phyloP scores from a whole-genome alignment of 2,113 vertebrate genomes.

The Burhinus oedicnemus region DNA sequence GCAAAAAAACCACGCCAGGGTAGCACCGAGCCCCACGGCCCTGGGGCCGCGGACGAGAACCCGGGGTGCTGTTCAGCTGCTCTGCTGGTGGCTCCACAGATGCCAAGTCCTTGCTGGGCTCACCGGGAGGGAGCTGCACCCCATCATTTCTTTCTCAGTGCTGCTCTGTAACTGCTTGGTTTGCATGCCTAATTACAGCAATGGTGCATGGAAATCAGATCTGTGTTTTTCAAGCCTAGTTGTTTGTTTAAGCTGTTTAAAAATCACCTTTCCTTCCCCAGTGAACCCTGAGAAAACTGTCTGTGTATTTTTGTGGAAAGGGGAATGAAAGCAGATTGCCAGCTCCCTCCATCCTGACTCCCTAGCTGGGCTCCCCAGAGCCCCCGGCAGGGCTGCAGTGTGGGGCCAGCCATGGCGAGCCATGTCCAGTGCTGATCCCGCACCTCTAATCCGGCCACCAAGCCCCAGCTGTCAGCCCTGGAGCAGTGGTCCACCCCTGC shows the following conservation, averaged over 20 bases:
- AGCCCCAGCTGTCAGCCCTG: background rate
- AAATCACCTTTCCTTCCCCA: background rate
- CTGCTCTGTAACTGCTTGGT: background rate
- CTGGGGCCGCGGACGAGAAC: background rate
- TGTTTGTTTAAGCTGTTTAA: conserved; percentile 16
- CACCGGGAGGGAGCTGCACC: fast-evolving
- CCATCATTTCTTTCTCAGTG: background rate
- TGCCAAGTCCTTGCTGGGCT: fast-evolving
- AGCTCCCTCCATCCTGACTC: background rate
- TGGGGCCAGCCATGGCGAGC: background rate
- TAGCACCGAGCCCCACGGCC: background rate
- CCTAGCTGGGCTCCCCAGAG: fast-evolving
- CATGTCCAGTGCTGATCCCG: fast-evolving
- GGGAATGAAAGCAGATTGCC: background rate
- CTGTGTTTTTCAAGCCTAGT: background rate
- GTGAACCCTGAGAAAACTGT: background rate
- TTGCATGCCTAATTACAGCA: background rate
- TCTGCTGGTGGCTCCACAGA: fast-evolving
- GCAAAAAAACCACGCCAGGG: background rate
- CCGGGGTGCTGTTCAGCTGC: background rate
- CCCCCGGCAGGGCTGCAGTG: fast-evolving
- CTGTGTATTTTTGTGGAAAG: background rate
- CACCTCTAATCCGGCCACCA: background rate
- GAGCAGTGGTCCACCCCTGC: background rate
- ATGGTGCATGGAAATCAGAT: background rate